Percentiles rank a stretch among this genome's conserved stretches.
Conservation (phyloP, 2,797 vertebrate species). For the Coracias cyanogaster region DNA sequence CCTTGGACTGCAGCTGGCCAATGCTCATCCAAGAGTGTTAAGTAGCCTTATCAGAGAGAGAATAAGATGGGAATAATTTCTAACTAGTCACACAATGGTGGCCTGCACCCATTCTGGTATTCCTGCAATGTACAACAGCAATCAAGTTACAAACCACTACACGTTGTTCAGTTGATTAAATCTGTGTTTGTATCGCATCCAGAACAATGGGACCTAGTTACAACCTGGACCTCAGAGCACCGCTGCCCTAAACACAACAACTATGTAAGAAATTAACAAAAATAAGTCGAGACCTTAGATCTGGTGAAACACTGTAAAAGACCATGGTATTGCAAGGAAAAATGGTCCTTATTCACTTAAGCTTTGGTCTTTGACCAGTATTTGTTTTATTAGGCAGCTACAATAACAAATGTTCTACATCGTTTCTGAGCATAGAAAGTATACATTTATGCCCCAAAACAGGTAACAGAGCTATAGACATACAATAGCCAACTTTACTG, state of each 20-base stretch:
- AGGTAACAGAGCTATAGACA: not conserved
- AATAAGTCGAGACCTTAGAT: not conserved
- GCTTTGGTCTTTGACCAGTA: not conserved
- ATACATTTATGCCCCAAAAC: not conserved
- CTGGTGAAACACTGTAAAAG: not conserved
- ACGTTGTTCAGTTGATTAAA: not conserved
- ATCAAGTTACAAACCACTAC: not conserved
- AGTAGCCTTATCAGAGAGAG: not conserved
- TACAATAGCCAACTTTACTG: not conserved
- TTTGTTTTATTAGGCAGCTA: not conserved
- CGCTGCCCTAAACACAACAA: not conserved
- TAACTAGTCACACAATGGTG: not conserved
- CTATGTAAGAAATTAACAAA: not conserved
- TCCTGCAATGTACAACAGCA: not conserved
- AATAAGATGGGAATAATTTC: not conserved
- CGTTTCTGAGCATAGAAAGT: not conserved
- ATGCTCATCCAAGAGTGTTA: not conserved
- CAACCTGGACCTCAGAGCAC: not conserved
- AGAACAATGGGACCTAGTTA: not conserved
- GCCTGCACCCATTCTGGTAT: not conserved
- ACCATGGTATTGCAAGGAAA: not conserved
- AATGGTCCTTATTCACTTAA: not conserved
- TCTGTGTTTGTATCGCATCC: not conserved
- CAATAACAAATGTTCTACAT: not conserved
- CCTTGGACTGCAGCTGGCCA: not conserved